Evolutionary conservation across 2,113 vertebrate species (phyloP).

Genomic region (Etheostoma spectabile): DNA sequence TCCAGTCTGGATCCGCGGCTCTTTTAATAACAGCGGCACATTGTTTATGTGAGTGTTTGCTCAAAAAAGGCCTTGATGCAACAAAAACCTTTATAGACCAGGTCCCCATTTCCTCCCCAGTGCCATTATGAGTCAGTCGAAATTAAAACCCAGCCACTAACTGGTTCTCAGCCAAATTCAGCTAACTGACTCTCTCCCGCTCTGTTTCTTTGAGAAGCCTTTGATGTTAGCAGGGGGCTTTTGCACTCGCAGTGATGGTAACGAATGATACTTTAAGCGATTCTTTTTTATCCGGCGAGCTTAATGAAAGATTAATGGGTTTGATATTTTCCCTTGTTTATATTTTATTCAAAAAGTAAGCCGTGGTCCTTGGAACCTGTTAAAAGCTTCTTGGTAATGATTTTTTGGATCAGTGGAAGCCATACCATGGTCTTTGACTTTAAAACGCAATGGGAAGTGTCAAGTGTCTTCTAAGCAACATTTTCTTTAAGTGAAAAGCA

Average conservation of each 20-base stretch:
- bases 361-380: constrained; percentile 85
- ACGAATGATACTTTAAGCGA: constrained; percentile 97
- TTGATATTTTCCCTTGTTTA: constrained; percentile 98
- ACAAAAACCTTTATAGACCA: constrained; percentile 60
- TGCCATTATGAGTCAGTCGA: constrained; percentile 81
- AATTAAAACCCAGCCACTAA: constrained; percentile 90
- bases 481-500: constrained; percentile 36
- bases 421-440: constrained; percentile 51
- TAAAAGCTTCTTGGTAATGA: constrained; percentile 85
- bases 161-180: constrained; percentile 94
- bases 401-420: constrained; percentile 85
- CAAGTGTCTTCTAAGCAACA: constrained; percentile 61
- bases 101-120: constrained; percentile 80
- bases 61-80: constrained; percentile 52
- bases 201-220: constrained; percentile 86
- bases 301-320: constrained; percentile 99
- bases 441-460: constrained; percentile 56
- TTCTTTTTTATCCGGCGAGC: constrained; percentile 99
- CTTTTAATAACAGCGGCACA: constrained; percentile 35
- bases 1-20: constrained; percentile 34
- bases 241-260: constrained; percentile 90
- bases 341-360: constrained; percentile 88
- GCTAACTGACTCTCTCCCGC: constrained; percentile 89
- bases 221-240: constrained; percentile 98
- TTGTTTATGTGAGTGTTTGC: constrained; percentile 66